Conservation (phyloP, 2,888 invertebrate genomes). For the Pachliopta kotzebuea region DNA sequence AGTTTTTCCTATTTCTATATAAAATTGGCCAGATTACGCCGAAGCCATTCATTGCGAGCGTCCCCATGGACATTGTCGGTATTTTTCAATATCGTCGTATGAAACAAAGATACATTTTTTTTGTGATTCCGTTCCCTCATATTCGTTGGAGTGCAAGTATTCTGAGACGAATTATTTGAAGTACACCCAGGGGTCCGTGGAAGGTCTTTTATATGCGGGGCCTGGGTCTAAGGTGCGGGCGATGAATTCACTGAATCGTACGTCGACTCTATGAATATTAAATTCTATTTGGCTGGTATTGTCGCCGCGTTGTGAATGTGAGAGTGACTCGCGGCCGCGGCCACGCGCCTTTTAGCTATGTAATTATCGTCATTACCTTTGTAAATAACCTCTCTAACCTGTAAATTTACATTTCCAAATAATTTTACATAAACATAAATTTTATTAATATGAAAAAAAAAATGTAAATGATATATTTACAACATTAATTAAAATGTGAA, state of each 20-base stretch:
- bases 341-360: conserved; percentile 40
- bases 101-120: conserved; percentile 62
- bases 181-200: conserved; percentile 66
- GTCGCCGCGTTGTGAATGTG: conserved; percentile 70
- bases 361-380: conserved; percentile 23
- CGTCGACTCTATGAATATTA: conserved; percentile 78
- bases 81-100: conserved; percentile 69
- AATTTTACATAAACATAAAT: background rate
- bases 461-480: no score
- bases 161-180: conserved; percentile 73
- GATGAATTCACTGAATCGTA: conserved; percentile 78
- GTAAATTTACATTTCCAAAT: background rate
- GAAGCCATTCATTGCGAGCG: conserved; percentile 46
- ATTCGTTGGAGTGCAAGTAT: conserved; percentile 67
- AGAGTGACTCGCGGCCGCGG: conserved; percentile 46
- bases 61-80: conserved; percentile 56
- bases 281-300: conserved; percentile 76
- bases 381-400: conserved; percentile 3
- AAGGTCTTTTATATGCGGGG: conserved; percentile 74
- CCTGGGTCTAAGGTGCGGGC: conserved; percentile 73
- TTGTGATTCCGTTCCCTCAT: conserved; percentile 57
- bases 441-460: background rate
- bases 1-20: conserved; percentile 38
- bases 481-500: no score
- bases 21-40: conserved; percentile 50